A percentile compares a stretch with the other conserved stretches of the same genome.
phyloP scores from a whole-genome alignment of 2,113 vertebrate genomes.

The Eptesicus fuscus region DNA sequence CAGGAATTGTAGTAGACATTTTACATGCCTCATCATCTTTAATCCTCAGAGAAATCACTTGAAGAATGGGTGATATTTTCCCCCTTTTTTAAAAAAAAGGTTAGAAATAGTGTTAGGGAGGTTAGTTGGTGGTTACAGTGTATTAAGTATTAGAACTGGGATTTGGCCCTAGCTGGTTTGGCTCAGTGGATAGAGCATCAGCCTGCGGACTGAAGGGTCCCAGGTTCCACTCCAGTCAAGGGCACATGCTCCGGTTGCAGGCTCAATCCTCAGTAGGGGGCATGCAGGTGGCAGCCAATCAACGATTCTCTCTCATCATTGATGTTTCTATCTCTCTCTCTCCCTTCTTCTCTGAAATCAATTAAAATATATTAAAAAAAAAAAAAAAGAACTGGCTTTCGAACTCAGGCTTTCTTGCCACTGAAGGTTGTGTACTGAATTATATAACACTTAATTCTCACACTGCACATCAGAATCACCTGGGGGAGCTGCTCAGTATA shows the following conservation, averaged over 20 bases:
- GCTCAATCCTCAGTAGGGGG: too few species aligned
- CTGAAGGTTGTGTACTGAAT: not conserved
- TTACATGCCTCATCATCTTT: not conserved
- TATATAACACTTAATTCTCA: not conserved
- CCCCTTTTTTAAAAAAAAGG: not conserved
- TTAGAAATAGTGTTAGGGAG: not conserved
- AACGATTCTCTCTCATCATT: too few species aligned
- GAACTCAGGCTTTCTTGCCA: not conserved
- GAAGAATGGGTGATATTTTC: not conserved
- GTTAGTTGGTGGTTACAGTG: not conserved
- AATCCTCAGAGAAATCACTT: not conserved
- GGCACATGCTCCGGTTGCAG: too few species aligned
- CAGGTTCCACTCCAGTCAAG: too few species aligned
- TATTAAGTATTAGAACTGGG: not conserved
- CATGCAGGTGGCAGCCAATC: too few species aligned
- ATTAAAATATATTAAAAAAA: too few species aligned
- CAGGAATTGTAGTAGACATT: conserved; percentile 6
- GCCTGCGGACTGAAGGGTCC: too few species aligned
- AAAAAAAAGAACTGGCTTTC: not conserved
- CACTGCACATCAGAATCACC: not conserved
- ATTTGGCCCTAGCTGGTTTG: not conserved
- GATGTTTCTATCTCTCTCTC: too few species aligned
- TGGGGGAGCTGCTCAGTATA: not conserved
- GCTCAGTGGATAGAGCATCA: too few species aligned
- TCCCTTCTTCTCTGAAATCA: too few species aligned